Percentiles rank a stretch among this genome's conserved stretches.
phyloP scores from a whole-genome alignment of 2,113 vertebrate species.

The Tetrao urogallus region DNA sequence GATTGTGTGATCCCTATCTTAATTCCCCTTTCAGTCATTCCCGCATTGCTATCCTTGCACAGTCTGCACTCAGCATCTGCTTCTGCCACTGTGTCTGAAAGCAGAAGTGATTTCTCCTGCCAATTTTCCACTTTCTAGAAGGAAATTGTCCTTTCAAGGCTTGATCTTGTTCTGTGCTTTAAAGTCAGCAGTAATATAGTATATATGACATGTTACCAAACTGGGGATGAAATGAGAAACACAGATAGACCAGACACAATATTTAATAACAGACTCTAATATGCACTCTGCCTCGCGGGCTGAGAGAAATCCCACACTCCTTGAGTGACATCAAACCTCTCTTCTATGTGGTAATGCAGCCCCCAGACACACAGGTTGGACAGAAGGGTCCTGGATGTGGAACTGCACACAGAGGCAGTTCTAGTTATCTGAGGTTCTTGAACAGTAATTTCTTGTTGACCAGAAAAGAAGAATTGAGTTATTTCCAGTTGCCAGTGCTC shows the following conservation, averaged over 20 bases:
- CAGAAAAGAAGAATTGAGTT: background rate
- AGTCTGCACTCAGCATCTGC: constrained; percentile 51
- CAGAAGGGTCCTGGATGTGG: background rate
- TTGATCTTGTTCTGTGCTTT: constrained; percentile 51
- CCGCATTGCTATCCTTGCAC: constrained; percentile 12
- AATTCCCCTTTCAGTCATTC: constrained; percentile 59
- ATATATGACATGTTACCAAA: background rate
- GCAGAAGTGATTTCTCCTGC: constrained; percentile 66
- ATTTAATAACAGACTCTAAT: background rate
- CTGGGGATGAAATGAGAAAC: background rate
- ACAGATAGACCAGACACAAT: background rate
- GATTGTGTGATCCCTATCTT: constrained; percentile 63
- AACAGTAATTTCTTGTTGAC: background rate
- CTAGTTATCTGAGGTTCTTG: background rate
- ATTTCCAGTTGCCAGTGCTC: background rate
- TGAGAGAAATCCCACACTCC: background rate
- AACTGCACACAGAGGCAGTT: background rate
- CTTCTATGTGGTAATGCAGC: background rate
- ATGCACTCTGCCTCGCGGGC: background rate
- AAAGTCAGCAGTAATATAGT: constrained; percentile 23
- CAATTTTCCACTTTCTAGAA: constrained; percentile 56
- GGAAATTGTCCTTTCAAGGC: constrained; percentile 34
- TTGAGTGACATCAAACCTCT: background rate
- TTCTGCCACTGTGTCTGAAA: constrained; percentile 52
- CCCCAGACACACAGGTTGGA: background rate